Percentiles rank a stretch among this genome's conserved stretches.
Evolutionary conservation across 2,113 vertebrate genomes (phyloP).

Genomic region (Tetrax tetrax): DNA sequence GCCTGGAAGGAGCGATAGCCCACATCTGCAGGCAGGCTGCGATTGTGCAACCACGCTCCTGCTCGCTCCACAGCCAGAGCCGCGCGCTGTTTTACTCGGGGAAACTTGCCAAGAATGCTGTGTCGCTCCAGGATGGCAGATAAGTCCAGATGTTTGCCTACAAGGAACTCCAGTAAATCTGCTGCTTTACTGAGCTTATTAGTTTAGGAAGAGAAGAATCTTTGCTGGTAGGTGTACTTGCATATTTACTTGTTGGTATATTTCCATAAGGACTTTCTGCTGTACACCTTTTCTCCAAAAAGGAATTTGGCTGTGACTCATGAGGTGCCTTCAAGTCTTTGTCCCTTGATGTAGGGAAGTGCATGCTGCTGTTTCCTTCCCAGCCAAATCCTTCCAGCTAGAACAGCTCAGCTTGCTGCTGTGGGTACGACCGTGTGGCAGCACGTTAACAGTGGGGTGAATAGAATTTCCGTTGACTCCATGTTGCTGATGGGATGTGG

Average conservation of each 20-base stretch:
- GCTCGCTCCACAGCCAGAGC: not conserved
- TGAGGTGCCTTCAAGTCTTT: not conserved
- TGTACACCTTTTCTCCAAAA: fast-evolving
- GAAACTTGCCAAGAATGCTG: not conserved
- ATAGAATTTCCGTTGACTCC: not conserved
- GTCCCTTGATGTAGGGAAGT: not conserved
- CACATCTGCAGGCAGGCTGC: not conserved
- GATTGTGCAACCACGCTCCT: not conserved
- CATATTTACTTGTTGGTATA: fast-evolving
- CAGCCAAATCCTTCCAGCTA: not conserved
- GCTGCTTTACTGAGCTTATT: not conserved
- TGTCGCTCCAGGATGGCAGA: not conserved
- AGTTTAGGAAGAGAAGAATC: fast-evolving
- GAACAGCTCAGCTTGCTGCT: not conserved
- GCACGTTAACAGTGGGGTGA: fast-evolving
- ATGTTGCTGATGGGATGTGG: fast-evolving
- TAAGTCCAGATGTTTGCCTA: not conserved
- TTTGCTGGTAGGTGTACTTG: not conserved
- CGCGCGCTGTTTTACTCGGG: not conserved
- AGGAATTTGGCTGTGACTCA: not conserved
- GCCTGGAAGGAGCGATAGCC: not conserved
- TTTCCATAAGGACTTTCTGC: not conserved
- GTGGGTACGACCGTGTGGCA: not conserved
- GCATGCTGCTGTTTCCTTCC: not conserved
- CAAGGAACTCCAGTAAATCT: not conserved